Evolutionary conservation across 2,888 invertebrate species (phyloP), one percentile per base, ranked within the genome.

Genomic region (Portevinia maculata): DNA sequence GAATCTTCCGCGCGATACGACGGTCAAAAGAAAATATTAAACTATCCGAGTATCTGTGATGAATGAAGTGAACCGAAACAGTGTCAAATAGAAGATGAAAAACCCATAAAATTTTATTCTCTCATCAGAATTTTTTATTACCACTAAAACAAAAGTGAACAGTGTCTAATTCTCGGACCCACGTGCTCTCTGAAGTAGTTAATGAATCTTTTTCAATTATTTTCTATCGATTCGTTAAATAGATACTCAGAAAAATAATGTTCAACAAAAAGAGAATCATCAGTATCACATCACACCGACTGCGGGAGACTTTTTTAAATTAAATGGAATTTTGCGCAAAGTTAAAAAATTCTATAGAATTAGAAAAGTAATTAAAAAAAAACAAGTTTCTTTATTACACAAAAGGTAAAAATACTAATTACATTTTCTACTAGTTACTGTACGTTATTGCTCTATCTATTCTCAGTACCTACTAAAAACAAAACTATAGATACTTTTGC

Each of bases 401-500:
- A 62, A 74, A 83, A 83, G 78, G 76, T 78, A 83, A 83, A 76
- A 83, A 59, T 53, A 69, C 37, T 17, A 64, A 73, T 64, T 60
- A 48, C 13, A 71, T 67, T 76, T 76, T 83, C 76, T 67, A 41
- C 67, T 74, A 7, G 19, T 19, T 46, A 59, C 60, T 83, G 50
- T 65, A 79, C 65, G 65, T 65, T 60, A 53, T 34, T 53, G 52
- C 46, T 81, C 69, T 75, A 76, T 76, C 60, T 76, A 32, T 75
- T 81, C 71, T 83, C 67, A 76, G 65, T 73, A 57, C 70, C 59
- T n/a, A n/a, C n/a, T n/a, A n/a, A 76, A 62, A 67, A 30, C 13
- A 62, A 75, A 83, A 71, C 76, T 78, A 62, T 83, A 83, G 83
- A 83, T 83, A 83, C 81, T 83, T 81, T 52, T 17, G 21, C 9